These are phyloP conservation scores for Phoxinus phoxinus DNA, from an alignment of 2,113 vertebrate genomes.

Conservation along the genomic window DNA sequence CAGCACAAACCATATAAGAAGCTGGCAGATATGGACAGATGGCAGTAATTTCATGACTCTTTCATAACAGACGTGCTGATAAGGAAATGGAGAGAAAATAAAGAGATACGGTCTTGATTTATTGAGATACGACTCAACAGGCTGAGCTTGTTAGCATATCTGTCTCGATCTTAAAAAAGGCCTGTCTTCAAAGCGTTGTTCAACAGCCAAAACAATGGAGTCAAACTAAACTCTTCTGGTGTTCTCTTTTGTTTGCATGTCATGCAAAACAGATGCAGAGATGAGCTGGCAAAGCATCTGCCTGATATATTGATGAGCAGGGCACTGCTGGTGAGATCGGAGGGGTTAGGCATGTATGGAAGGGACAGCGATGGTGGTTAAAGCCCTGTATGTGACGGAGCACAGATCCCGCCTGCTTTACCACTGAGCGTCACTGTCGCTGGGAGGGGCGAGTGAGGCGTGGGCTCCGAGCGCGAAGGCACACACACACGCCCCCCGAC, in stretches of 20 bases:
- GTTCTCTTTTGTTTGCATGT: conserved; percentile 49
- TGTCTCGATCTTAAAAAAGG: conserved; percentile 65
- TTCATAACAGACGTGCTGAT: conserved; percentile 32
- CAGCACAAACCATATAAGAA: conserved; percentile 63
- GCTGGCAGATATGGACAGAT: conserved; percentile 55
- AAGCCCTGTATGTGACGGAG: conserved; percentile 52
- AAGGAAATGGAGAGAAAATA: conserved; percentile 45
- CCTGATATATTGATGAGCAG: conserved; percentile 49
- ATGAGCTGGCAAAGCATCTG: conserved; percentile 51
- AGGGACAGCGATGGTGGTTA: conserved; percentile 61
- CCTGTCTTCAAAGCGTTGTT: conserved; percentile 58
- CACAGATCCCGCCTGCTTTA: conserved; percentile 68
- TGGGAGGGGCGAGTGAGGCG: conserved; percentile 68
- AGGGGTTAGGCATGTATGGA: conserved; percentile 34
- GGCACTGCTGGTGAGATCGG: conserved; percentile 6
- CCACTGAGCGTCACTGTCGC: conserved; percentile 79
- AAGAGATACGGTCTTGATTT: conserved; percentile 59
- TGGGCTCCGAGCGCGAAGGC: conserved; percentile 77
- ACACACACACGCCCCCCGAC: conserved; percentile 77
- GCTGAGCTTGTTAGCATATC: conserved; percentile 16
- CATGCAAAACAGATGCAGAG: conserved; percentile 70
- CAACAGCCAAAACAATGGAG: conserved; percentile 61
- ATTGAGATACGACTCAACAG: conserved; percentile 58
- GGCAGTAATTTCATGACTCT: conserved; percentile 36
- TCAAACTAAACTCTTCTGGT: conserved; percentile 46